Evolutionary conservation across 2,888 invertebrate species (phyloP).

Genomic region (Colostygia pectinataria): DNA sequence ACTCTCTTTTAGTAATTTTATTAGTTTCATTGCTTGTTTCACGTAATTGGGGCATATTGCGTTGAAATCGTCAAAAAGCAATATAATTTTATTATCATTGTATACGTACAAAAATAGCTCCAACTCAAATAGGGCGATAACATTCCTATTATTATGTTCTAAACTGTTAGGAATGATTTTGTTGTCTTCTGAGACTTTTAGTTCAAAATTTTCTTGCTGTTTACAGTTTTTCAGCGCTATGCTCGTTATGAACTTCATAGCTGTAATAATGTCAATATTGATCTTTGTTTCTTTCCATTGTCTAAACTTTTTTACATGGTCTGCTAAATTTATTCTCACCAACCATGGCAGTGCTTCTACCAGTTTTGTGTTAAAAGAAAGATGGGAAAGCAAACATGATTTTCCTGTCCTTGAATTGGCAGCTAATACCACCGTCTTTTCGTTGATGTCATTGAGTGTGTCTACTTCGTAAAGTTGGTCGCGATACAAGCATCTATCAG

Average conservation of each 20-base stretch:
- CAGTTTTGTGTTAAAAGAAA: constrained; percentile 44
- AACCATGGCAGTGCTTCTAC: constrained; percentile 42
- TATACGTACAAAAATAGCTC: constrained; percentile 43
- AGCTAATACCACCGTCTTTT: constrained; percentile 40
- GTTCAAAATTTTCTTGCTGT: constrained; percentile 26
- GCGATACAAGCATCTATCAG: constrained; percentile 37
- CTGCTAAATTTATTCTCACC: constrained; percentile 41
- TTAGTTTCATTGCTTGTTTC: constrained; percentile 39
- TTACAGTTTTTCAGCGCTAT: constrained; percentile 38
- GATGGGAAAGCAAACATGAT: constrained; percentile 44
- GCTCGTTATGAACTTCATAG: constrained; percentile 39
- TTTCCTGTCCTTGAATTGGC: constrained; percentile 47
- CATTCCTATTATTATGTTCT: constrained; percentile 17
- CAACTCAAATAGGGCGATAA: constrained; percentile 39
- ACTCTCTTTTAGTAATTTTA: constrained; percentile 36
- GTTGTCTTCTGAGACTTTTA: constrained; percentile 23
- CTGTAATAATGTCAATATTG: constrained; percentile 13
- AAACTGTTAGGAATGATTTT: constrained; percentile 26
- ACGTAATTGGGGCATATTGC: constrained; percentile 44
- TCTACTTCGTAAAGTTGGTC: constrained; percentile 35
- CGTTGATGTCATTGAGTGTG: constrained; percentile 40
- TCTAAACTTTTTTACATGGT: constrained; percentile 36
- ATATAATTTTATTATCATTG: constrained; percentile 39
- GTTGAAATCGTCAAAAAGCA: constrained; percentile 49
- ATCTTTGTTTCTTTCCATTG: constrained; percentile 34